Conservation (phyloP, 2,888 invertebrate genomes). For the Phragmatobia fuliginosa region DNA sequence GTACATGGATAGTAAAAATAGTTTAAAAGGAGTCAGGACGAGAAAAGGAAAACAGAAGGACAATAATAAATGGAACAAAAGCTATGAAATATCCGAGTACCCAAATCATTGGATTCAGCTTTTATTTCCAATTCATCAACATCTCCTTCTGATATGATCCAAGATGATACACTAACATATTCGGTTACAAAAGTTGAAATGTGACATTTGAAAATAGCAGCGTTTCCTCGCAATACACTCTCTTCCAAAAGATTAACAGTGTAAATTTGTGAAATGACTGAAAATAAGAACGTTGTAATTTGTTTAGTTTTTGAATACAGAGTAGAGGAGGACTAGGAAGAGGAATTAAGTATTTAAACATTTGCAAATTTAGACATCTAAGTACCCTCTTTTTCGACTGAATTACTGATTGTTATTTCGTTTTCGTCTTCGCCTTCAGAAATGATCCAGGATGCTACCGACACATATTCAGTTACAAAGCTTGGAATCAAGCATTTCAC, state of each 20-base stretch:
- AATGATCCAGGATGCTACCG: constrained; percentile 92
- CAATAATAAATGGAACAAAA: constrained; percentile 20
- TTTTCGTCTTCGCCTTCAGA: constrained; percentile 85
- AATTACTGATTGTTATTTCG: constrained; percentile 72
- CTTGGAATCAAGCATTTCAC: constrained; percentile 94
- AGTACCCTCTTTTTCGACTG: constrained; percentile 70
- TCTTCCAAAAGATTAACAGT: constrained; percentile 96
- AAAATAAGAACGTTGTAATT: constrained; percentile 53
- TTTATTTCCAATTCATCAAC: constrained; percentile 81
- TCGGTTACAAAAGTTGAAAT: constrained; percentile 97
- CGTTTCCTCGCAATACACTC: constrained; percentile 95
- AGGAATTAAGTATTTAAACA: constrained; percentile 31
- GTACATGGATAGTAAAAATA: constrained; percentile 21
- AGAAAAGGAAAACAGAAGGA: constrained; percentile 33
- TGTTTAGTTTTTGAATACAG: background rate
- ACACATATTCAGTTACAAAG: constrained; percentile 94
- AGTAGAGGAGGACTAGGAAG: constrained; percentile 29
- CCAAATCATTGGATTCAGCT: constrained; percentile 75
- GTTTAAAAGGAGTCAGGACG: constrained; percentile 38
- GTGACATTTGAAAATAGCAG: constrained; percentile 96
- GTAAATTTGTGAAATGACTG: constrained; percentile 96
- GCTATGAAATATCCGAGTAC: constrained; percentile 55
- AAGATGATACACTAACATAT: constrained; percentile 94
- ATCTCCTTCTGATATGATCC: constrained; percentile 92
- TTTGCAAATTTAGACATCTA: constrained; percentile 17